Conservation (phyloP, 2,888 invertebrate species). For the Drosophila picticornis region DNA sequence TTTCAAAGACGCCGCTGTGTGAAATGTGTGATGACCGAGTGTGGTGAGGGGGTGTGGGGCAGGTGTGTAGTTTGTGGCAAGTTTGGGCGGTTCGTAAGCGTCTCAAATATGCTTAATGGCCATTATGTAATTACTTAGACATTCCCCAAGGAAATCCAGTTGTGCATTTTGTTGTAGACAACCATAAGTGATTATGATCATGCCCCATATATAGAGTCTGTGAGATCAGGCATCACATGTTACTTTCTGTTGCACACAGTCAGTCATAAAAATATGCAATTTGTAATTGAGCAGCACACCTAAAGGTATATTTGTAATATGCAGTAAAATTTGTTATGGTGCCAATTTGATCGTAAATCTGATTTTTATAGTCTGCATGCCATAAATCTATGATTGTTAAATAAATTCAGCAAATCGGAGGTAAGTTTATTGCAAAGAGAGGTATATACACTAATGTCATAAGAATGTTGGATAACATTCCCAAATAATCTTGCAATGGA, state of each 20-base stretch:
- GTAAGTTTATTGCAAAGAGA: background rate
- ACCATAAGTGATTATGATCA: conserved; percentile 2
- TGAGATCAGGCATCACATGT: conserved; percentile 6
- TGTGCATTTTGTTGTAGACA: background rate
- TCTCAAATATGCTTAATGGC: conserved; percentile 31
- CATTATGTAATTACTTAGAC: conserved; percentile 28
- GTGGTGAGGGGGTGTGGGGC: background rate
- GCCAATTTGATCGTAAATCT: conserved; percentile 25
- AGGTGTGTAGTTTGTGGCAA: background rate
- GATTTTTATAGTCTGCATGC: conserved; percentile 15
- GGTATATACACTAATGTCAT: background rate
- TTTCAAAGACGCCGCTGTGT: conserved; percentile 61
- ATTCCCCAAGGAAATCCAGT: conserved; percentile 32
- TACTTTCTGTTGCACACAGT: background rate
- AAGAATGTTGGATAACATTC: background rate
- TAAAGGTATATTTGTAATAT: background rate
- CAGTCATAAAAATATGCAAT: conserved; percentile 5
- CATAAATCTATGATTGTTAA: conserved; percentile 18
- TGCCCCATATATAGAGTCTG: background rate
- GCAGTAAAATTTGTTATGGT: conserved; percentile 15
- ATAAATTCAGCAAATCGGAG: background rate
- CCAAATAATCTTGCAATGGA: background rate
- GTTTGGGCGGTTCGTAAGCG: conserved; percentile 7
- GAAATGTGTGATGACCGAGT: conserved; percentile 43
- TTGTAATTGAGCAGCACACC: conserved; percentile 6